Evolutionary conservation across 2,888 invertebrate genomes (phyloP), one percentile per base, ranked within the genome.

Genomic region (Tetanocera ferruginea): DNA sequence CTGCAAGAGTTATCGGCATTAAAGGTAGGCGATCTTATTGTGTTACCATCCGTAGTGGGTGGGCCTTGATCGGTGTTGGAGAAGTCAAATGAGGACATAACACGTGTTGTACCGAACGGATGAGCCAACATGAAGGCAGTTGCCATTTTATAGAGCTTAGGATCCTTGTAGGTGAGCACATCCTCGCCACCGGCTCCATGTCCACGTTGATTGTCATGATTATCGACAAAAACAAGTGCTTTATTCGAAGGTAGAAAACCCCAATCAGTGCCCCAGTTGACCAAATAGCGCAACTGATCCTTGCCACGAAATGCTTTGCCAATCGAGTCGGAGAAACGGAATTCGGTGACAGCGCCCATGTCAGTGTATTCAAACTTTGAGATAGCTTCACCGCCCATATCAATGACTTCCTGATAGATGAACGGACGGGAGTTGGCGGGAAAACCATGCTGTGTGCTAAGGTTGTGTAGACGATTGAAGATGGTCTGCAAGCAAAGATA

Each of bases 191-290:
- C 91, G 67, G 92, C 93, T 71, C 93, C 93, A 81, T 94, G 93
- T 4, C 94, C 94, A 85, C 97, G 92, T 88, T 97, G 97, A 86
- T 95, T 96, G 88, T 98, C 98, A 86, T 98, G 97, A 90, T 98
- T 98, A 86, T 97, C 97, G 51, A 97, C 93, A 86, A 97, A 97
- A n/a, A 94, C 93, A 0, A 97, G 86, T 0, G 96, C 92, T 74
- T 93, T 92, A 0, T 85, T 86, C 0, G 92, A 91, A 11, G 92
- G 90, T 0, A 94, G 86, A 25, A 96, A 91, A 66, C 91, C 92
- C 95, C 96, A 95, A 14, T 86, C 90, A 2, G 92, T 89, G 19
- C 95, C 94, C 91, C 93, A 95, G 86, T 91, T 94, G 1, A 82
- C 80, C 4, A 95, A 89, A 91, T 92, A 94, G 82, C 92, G 92